Evolutionary conservation across 1,140 invertebrate genomes (phyloP).

Genomic region (Solen grandis): DNA sequence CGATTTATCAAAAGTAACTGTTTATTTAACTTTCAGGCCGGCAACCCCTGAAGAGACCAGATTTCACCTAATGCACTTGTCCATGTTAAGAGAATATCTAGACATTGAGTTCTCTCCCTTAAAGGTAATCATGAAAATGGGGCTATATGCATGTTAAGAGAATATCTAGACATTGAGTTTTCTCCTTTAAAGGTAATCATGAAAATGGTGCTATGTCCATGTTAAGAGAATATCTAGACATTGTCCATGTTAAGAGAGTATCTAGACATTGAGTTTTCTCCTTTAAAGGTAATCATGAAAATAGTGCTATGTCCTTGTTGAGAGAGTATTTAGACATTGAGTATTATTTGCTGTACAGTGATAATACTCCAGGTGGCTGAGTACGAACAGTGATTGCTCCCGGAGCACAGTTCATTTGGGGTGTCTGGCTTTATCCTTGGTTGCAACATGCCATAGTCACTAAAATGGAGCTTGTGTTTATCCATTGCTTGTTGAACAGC

Average conservation of each 20-base stretch:
- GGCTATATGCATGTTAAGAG: slow-evolving; percentile 94
- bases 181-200: slow-evolving; percentile 86
- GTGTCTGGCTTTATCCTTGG: too few relatives aligned
- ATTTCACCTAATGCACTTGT: slow-evolving; percentile 95
- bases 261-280: slow-evolving; percentile 93
- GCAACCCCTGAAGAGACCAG: slow-evolving; percentile 92
- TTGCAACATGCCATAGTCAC: too few relatives aligned
- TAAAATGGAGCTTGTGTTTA: too few relatives aligned
- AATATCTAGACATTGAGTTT: slow-evolving; percentile 97
- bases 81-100: slow-evolving; percentile 94
- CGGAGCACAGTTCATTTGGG: too few relatives aligned
- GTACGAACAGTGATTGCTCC: too few relatives aligned
- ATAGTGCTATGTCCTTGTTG: slow-evolving; percentile 94
- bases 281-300: slow-evolving; percentile 87
- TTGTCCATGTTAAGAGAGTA: slow-evolving; percentile 96
- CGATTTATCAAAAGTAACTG: too few relatives aligned
- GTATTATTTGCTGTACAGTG: too few relatives aligned
- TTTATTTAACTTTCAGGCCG: slow-evolving; percentile 65
- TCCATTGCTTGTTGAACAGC: too few relatives aligned
- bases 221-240: slow-evolving; percentile 95
- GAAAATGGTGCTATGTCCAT: too few relatives aligned
- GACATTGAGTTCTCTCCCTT: slow-evolving; percentile 93
- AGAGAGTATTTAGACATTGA: slow-evolving; percentile 96
- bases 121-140: too few relatives aligned
- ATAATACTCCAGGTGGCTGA: too few relatives aligned